Evolutionary conservation across 1,140 invertebrate genomes (phyloP).

Genomic region (Wasmannia auropunctata): DNA sequence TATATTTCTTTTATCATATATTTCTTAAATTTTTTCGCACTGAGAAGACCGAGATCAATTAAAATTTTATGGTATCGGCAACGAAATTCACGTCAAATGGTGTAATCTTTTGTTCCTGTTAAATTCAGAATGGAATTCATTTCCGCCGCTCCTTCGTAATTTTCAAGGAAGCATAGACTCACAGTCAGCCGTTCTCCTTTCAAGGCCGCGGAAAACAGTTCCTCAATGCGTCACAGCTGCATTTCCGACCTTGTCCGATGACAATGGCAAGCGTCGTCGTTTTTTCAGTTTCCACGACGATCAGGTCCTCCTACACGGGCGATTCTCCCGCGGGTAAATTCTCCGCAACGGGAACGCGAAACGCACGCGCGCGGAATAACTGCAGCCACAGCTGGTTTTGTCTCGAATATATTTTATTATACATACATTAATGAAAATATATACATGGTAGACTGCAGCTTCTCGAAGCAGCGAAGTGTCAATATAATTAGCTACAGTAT

Average conservation of each 20-base stretch:
- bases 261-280: conserved; percentile 11
- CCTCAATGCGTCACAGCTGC: not conserved
- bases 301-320: not conserved
- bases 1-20: too few species aligned
- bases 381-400: conserved; percentile 31
- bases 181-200: conserved; percentile 26
- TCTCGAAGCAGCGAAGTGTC: conserved; percentile 83
- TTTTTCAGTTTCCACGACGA: too few species aligned
- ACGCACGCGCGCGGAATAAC: conserved; percentile 11
- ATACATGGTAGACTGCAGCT: conserved; percentile 85
- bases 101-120: not conserved
- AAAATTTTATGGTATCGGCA: too few species aligned
- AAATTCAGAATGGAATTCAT: conserved; percentile 2
- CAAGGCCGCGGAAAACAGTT: conserved; percentile 11
- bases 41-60: not conserved
- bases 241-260: not conserved
- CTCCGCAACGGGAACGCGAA: not conserved
- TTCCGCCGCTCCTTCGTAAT: not conserved
- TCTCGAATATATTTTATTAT: conserved; percentile 83
- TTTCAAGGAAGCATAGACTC: not conserved
- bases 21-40: not conserved
- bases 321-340: not conserved
- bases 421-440: conserved; percentile 86
- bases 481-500: conserved; percentile 77
- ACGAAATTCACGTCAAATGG: not conserved